Conservation (phyloP, 2,888 invertebrate genomes). For the Tetragonula carbonaria region DNA sequence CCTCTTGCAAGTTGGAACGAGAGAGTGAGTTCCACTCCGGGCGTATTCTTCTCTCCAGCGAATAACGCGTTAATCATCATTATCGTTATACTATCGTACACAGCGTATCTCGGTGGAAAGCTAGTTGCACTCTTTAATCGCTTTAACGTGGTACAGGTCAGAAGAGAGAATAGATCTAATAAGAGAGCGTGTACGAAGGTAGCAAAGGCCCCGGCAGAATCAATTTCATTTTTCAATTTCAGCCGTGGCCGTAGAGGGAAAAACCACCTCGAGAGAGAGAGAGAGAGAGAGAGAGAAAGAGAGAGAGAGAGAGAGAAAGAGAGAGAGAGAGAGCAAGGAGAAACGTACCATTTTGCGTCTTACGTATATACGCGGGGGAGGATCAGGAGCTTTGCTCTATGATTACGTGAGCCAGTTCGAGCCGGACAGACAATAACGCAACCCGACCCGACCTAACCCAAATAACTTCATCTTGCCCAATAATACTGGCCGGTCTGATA, state of each 20-base stretch:
- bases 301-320: too few species aligned
- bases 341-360: conserved; percentile 50
- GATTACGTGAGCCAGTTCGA: conserved; percentile 71
- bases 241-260: conserved; percentile 49
- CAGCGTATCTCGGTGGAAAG: background rate
- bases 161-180: conserved; percentile 65
- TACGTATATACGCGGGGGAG: conserved; percentile 61
- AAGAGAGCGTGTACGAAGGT: conserved; percentile 42
- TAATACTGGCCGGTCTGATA: conserved; percentile 65
- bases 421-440: conserved; percentile 73
- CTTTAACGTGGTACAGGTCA: conserved; percentile 25
- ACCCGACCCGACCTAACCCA: conserved; percentile 72
- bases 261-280: conserved; percentile 55
- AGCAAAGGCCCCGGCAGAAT: conserved; percentile 63
- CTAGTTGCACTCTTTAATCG: conserved; percentile 54
- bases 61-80: background rate
- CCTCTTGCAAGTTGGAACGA: background rate
- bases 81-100: background rate
- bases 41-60: background rate
- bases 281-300: background rate
- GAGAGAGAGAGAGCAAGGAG: background rate
- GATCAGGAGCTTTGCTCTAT: conserved; percentile 74
- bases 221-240: conserved; percentile 74
- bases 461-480: conserved; percentile 74
- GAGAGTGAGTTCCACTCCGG: background rate